phyloP scores from a whole-genome alignment of 2,888 invertebrate genomes.

The Cyaniris semiargus region DNA sequence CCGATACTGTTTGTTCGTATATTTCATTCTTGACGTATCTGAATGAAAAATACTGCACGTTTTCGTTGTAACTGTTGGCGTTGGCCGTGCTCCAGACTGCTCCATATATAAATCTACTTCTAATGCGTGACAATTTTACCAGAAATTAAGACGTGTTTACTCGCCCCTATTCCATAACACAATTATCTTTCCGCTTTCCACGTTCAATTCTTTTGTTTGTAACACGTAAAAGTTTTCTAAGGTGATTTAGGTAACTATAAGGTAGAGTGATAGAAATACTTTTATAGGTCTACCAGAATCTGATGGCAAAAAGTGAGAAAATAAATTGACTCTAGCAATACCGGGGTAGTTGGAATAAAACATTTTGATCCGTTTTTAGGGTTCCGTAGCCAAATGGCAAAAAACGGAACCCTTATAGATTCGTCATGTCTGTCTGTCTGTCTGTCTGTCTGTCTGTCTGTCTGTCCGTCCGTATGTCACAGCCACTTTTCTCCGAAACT shows the following conservation, averaged over 20 bases:
- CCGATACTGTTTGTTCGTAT: slow-evolving; percentile 32
- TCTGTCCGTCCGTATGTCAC: no score
- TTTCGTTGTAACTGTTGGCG: slow-evolving; percentile 55
- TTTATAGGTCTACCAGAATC: no score
- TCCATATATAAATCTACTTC: slow-evolving; percentile 60
- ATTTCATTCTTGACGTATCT: slow-evolving; percentile 29
- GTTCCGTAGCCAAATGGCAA: no score
- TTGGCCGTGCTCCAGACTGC: slow-evolving; percentile 62
- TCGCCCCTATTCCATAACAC: not conserved
- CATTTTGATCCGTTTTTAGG: no score
- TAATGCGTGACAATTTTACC: slow-evolving; percentile 50
- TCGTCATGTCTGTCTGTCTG: no score
- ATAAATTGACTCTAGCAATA: no score
- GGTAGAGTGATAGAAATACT: no score
- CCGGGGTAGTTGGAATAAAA: no score
- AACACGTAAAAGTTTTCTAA: not conserved
- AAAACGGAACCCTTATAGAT: no score
- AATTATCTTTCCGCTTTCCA: slow-evolving; percentile 8
- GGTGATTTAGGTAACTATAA: not conserved
- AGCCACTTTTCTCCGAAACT: no score
- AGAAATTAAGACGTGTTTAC: slow-evolving; percentile 26
- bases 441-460: no score
- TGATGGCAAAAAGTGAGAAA: no score
- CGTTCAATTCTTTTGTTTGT: not conserved
- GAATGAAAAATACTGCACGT: slow-evolving; percentile 51